A percentile compares a stretch with the other conserved stretches of the same genome.
These are phyloP conservation scores for Montipora capricornis DNA, from an alignment of 64 coral and sea anemone species.

Conservation along the genomic window DNA sequence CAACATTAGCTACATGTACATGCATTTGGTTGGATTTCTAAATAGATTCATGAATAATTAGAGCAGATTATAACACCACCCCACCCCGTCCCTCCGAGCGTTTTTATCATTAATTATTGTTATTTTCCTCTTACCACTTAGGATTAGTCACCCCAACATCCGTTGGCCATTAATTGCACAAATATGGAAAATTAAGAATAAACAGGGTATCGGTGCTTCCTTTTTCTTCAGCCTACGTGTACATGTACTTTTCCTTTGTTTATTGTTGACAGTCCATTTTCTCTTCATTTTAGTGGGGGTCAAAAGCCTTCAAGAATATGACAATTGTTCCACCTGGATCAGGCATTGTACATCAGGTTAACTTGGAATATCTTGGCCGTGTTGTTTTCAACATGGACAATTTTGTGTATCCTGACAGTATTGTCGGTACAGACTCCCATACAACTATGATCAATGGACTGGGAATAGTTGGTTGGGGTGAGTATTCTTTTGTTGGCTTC, in stretches of 20 bases:
- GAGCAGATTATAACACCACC: no score
- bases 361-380: conserved; percentile 94
- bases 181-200: no score
- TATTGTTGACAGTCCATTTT: background rate
- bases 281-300: conserved; percentile 83
- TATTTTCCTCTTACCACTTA: no score
- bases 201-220: no score
- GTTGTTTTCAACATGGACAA: conserved; percentile 77
- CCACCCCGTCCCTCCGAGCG: no score
- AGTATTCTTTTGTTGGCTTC: background rate
- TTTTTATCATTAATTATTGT: no score
- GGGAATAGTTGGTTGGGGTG: conserved; percentile 98
- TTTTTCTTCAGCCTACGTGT: no score
- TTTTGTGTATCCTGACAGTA: conserved; percentile 90
- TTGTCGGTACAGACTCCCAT: conserved; percentile 97
- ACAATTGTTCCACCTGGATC: conserved; percentile 97
- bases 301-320: conserved; percentile 97
- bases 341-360: conserved; percentile 98
- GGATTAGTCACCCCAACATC: no score
- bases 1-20: no score
- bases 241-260: background rate
- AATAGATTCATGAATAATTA: no score
- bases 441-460: conserved; percentile 99
- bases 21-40: no score
- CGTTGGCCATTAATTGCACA: no score